Conservation (phyloP, 1,140 invertebrate species). For the Ceratitis capitata region DNA sequence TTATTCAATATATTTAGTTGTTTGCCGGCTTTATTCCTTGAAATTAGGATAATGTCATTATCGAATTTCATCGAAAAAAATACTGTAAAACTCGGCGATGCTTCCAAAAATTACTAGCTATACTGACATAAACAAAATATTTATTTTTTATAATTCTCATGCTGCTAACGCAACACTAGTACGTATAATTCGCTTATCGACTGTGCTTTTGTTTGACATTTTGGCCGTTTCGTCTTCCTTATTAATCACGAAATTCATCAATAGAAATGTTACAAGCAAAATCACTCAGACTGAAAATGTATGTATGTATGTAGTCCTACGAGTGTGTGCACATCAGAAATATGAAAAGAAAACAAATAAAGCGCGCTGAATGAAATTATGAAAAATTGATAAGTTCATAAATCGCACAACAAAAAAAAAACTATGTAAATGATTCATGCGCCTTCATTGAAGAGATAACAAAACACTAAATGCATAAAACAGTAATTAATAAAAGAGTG, state of each 20-base stretch:
- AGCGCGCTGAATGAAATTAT: not conserved
- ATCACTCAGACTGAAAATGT: not conserved
- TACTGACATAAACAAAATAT: no score
- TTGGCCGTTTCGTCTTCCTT: not conserved
- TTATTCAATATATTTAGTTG: no score
- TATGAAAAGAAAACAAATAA: not conserved
- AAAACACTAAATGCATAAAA: constrained; percentile 14
- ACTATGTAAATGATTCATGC: constrained; percentile 11
- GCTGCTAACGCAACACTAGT: no score
- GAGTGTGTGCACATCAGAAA: not conserved
- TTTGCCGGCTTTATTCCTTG: no score
- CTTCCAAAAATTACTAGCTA: no score
- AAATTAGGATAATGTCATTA: no score
- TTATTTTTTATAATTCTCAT: no score
- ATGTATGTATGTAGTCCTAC: no score
- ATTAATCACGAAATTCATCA: constrained; percentile 11
- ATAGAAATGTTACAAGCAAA: constrained; percentile 32
- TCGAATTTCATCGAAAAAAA: no score
- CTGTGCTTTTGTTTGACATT: not conserved
- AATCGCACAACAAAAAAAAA: no score
- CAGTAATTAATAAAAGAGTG: constrained; percentile 25
- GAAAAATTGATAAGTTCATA: not conserved
- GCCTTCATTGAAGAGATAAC: not conserved
- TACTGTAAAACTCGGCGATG: no score
- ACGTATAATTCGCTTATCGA: not conserved